Evolutionary conservation across 2,888 invertebrate species (phyloP).

Genomic region (Drosophila algonquin): DNA sequence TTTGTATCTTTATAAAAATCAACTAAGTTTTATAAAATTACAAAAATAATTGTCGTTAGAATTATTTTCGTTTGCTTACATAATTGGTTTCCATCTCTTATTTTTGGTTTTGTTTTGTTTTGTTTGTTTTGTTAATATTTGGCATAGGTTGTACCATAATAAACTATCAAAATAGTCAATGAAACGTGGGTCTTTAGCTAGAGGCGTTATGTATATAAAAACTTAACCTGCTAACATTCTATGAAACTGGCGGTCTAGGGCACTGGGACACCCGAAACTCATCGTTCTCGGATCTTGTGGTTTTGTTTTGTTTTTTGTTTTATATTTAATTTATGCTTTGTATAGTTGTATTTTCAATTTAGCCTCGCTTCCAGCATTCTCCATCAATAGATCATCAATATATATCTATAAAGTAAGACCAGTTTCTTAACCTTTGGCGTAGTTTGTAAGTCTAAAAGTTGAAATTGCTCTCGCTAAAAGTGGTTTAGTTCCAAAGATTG

Average conservation of each 20-base stretch:
- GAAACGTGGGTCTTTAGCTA: conserved; percentile 56
- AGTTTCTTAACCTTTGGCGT: conserved; percentile 69
- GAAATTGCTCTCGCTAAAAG: conserved; percentile 54
- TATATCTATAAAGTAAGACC: conserved; percentile 47
- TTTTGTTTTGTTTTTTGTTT: background rate
- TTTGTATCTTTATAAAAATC: conserved; percentile 47
- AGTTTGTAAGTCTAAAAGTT: conserved; percentile 73
- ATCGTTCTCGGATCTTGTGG: background rate
- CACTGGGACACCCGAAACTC: conserved; percentile 10
- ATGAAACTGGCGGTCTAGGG: conserved; percentile 18
- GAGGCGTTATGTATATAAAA: conserved; percentile 39
- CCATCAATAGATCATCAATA: conserved; percentile 5
- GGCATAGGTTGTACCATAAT: conserved; percentile 66
- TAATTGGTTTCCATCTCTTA: conserved; percentile 1
- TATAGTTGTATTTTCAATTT: conserved; percentile 32
- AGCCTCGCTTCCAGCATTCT: conserved; percentile 7
- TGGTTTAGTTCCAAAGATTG: conserved; percentile 60
- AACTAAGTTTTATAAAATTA: conserved; percentile 78
- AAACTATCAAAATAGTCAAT: conserved; percentile 66
- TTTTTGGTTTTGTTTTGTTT: conserved; percentile 19
- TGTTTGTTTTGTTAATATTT: conserved; percentile 59
- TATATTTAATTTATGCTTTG: conserved; percentile 8
- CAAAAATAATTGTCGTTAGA: conserved; percentile 73
- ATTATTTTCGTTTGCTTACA: conserved; percentile 56
- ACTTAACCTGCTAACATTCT: conserved; percentile 35